Conservation (phyloP, 2,113 vertebrate genomes). For the Podarcis muralis region DNA sequence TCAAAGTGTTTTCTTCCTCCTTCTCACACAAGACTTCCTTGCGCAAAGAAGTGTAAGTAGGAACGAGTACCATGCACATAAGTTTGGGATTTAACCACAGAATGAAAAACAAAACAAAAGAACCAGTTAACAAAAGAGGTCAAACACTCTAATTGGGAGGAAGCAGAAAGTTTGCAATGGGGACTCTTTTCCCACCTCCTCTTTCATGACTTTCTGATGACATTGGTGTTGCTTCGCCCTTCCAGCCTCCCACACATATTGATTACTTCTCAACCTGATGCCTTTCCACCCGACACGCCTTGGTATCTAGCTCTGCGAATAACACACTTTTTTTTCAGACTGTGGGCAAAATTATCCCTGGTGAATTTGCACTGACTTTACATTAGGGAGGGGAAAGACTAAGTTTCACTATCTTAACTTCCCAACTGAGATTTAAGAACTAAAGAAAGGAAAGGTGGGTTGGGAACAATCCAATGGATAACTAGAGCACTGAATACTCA, state of each 20-base stretch:
- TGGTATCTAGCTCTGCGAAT: conserved; percentile 32
- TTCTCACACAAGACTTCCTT: not conserved
- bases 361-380: conserved; percentile 46
- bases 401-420: not conserved
- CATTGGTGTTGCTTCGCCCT: conserved; percentile 64
- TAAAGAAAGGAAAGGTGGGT: not conserved
- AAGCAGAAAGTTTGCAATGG: not conserved
- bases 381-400: conserved; percentile 13
- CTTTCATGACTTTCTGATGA: conserved; percentile 59
- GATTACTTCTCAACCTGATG: conserved; percentile 62
- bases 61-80: not conserved
- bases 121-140: conserved; percentile 26
- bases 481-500: not conserved
- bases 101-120: not conserved
- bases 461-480: not conserved
- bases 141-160: not conserved
- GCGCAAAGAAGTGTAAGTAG: not conserved
- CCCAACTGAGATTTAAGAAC: conserved; percentile 31
- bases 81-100: not conserved
- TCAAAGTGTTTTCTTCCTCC: not conserved
- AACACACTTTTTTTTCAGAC: conserved; percentile 57
- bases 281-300: conserved; percentile 48
- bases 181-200: not conserved
- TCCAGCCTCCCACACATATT: conserved; percentile 58
- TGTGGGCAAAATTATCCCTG: conserved; percentile 45